These are phyloP conservation scores for Mizuhopecten yessoensis DNA, from an alignment of 1,140 invertebrate species.

Conservation along the genomic window DNA sequence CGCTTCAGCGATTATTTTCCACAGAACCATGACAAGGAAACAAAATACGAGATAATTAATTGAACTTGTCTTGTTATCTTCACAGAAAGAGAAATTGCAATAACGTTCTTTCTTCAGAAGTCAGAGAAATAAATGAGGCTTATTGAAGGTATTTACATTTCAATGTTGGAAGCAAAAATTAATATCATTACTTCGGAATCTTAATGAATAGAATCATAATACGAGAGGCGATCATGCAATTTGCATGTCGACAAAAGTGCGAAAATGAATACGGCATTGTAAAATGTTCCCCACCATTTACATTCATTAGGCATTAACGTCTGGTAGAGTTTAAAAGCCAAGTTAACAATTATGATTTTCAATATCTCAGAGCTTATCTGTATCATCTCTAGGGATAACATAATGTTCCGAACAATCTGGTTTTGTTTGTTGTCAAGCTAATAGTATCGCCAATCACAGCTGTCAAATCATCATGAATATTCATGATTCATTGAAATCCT, in stretches of 20 bases:
- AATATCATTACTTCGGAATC: slow-evolving; percentile 16
- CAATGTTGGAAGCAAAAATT: neutral
- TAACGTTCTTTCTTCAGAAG: neutral
- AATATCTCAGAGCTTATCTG: neutral
- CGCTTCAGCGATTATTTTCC: neutral
- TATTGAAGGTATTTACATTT: slow-evolving; percentile 25
- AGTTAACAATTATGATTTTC: neutral
- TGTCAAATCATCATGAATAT: neutral
- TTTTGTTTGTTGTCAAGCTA: neutral
- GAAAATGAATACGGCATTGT: neutral
- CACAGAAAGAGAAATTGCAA: slow-evolving; percentile 26
- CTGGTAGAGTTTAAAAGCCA: neutral
- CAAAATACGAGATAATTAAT: slow-evolving; percentile 35
- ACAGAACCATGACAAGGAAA: slow-evolving; percentile 15
- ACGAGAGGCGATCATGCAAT: neutral
- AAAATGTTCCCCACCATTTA: neutral
- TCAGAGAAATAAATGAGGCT: slow-evolving; percentile 10
- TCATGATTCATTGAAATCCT: neutral
- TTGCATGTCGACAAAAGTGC: neutral
- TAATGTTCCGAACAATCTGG: neutral
- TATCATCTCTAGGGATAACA: neutral
- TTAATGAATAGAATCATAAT: neutral
- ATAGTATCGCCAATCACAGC: neutral
- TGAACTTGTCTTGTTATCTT: slow-evolving; percentile 17
- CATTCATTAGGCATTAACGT: neutral